Base-by-base conservation (phyloP, 2,888 invertebrate species). In the Ganaspis brasiliensis region DNA sequence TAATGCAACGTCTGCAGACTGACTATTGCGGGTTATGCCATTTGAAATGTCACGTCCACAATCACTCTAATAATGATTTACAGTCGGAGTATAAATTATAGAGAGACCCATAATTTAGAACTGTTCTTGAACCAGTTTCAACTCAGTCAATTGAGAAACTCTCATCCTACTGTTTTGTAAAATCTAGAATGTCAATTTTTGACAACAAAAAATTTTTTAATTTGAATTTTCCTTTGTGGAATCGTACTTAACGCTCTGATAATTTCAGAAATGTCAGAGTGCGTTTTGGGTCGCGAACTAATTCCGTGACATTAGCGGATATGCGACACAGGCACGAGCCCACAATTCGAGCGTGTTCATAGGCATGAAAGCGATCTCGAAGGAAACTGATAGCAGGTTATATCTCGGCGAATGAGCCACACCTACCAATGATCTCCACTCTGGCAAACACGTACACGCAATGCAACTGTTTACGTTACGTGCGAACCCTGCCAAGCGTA, bases 1-100 rank as follows among this genome's bases (percentile, higher is more conserved):
- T 67, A 45, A 67, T 67, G 67, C 67, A 24, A 49, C n/a, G 45
- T 45, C 67, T 45, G 63, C 63, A 67, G n/a, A 24, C 63, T n/a
- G 67, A 67, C 40, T 67, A 67, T 49, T 67, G 45, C 67, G 24
- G 45, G 67, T 14, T 49, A 45, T n/a, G 2, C 16, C 26, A 49
- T 49, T 45, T 49, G 45, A 67, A 67, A 49, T 49, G 45, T 49
- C 67, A 67, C 45, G 45, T 67, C 24, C 24, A 16, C 45, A 67
- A 67, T 67, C 26, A 67, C 26, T 45, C 67, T 67, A 26, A 45
- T 49, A 67, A 45, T 45, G 45, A 67, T 67, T 67, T 67, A 67
- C 45, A 67, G 26, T 14, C 67, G 24, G 14, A 52, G 52, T 52
- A n/a, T 49, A 40, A n/a, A 45, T 45, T 49, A n/a, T 26, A 49